Evolutionary conservation across 2,797 vertebrate species (phyloP).

Genomic region (Vireo griseus): DNA sequence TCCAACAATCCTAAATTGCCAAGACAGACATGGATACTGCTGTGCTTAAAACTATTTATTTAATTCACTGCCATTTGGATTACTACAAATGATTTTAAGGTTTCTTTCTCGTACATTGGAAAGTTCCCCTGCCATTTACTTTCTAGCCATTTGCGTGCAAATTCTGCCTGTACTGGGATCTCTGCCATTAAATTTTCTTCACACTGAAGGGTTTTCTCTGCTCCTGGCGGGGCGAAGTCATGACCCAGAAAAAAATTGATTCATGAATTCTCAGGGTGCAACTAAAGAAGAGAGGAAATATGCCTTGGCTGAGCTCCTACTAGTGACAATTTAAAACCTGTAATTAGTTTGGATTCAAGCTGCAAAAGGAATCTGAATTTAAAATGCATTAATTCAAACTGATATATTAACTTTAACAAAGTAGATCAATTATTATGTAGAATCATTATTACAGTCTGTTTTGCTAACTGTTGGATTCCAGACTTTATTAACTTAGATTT

Average conservation of each 20-base stretch:
- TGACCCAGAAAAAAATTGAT: constrained; percentile 84
- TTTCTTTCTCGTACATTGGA: constrained; percentile 66
- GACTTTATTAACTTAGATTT: constrained; percentile 70
- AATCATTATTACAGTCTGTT: constrained; percentile 70
- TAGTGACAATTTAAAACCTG: constrained; percentile 82
- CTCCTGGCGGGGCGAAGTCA: constrained; percentile 77
- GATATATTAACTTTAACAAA: constrained; percentile 81
- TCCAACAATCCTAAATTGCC: constrained; percentile 70
- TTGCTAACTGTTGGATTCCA: constrained; percentile 61
- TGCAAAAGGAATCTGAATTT: constrained; percentile 77
- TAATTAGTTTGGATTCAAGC: constrained; percentile 82
- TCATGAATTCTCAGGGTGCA: constrained; percentile 80
- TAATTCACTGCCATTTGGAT: constrained; percentile 72
- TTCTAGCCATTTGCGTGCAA: constrained; percentile 70
- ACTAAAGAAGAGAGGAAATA: constrained; percentile 77
- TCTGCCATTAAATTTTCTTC: constrained; percentile 76
- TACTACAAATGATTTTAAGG: constrained; percentile 65
- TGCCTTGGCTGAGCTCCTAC: constrained; percentile 79
- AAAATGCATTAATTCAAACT: constrained; percentile 80
- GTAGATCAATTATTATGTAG: constrained; percentile 70
- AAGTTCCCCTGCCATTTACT: constrained; percentile 73
- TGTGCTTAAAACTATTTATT: constrained; percentile 70
- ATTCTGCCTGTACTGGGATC: constrained; percentile 74
- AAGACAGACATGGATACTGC: constrained; percentile 61
- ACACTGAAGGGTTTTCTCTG: constrained; percentile 77